Percentiles rank a stretch among this genome's conserved stretches.
These are phyloP conservation scores for Strigamia crassipes DNA, from an alignment of 2,888 invertebrate species.

Conservation along the genomic window DNA sequence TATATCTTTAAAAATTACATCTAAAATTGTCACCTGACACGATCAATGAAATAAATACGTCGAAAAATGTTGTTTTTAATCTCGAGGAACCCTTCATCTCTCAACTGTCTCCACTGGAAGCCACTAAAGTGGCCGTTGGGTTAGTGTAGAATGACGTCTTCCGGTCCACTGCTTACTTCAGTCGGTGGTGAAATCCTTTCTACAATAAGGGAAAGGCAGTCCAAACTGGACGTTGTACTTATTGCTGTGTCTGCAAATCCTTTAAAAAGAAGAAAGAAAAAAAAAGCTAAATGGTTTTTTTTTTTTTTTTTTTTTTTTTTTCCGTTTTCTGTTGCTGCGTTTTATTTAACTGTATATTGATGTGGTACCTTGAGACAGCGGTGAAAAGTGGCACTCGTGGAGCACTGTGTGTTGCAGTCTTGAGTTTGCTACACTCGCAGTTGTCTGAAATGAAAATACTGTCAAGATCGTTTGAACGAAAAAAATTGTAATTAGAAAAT, in stretches of 20 bases:
- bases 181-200: conserved; percentile 64
- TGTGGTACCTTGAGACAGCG: conserved; percentile 17
- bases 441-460: conserved; percentile 15
- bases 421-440: not conserved
- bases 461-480: not conserved
- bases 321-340: not conserved
- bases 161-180: conserved; percentile 12
- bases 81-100: conserved; percentile 36
- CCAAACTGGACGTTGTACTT: conserved; percentile 64
- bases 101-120: conserved; percentile 17
- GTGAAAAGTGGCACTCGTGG: conserved; percentile 28
- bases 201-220: conserved; percentile 72
- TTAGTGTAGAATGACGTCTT: conserved; percentile 38
- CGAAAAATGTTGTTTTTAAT: conserved; percentile 20
- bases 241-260: not conserved
- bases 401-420: conserved; percentile 33
- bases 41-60: conserved; percentile 9
- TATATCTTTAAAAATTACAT: not conserved
- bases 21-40: not conserved
- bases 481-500: not conserved
- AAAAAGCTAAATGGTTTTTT: not conserved
- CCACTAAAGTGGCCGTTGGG: conserved; percentile 35
- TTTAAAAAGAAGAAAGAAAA: not conserved
- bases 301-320: not conserved
- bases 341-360: not conserved